These are phyloP conservation scores for Nemopilema nomurai DNA, from an alignment of 30 jellyfish, hydroid and myxozoan genomes.

Conservation along the genomic window DNA sequence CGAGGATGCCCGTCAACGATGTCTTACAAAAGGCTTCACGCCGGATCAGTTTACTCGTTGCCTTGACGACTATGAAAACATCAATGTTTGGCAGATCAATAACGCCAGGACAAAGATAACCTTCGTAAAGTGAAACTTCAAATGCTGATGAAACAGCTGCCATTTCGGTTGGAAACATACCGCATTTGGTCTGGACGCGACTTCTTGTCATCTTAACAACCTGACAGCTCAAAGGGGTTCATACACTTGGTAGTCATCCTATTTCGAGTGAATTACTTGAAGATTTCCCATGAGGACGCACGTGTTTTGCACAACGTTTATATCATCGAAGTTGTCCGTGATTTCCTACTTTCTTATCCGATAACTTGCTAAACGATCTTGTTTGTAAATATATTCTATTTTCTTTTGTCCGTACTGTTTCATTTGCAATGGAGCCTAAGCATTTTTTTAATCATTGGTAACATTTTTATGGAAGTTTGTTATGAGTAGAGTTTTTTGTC, in stretches of 20 bases:
- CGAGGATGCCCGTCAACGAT: conserved; percentile 96
- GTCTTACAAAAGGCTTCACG: conserved; percentile 95
- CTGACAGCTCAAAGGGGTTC: no score
- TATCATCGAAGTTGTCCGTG: no score
- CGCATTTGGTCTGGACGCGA: no score
- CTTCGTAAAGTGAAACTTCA: conserved; percentile 63
- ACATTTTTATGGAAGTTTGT: background rate
- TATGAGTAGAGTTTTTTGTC: background rate
- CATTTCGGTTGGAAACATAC: no score
- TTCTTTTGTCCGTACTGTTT: background rate
- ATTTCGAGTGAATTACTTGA: no score
- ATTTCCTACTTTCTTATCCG: no score
- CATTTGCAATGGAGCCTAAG: background rate
- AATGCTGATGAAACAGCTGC: no score
- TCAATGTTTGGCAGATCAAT: conserved; percentile 97
- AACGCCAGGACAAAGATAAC: conserved; percentile 93
- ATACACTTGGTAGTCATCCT: no score
- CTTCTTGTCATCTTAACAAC: no score
- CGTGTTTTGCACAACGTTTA: no score
- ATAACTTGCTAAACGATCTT: no score
- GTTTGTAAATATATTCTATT: background rate
- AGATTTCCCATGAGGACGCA: no score
- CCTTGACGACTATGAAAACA: conserved; percentile 84
- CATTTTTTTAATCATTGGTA: background rate
- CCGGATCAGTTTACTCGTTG: conserved; percentile 97